A percentile compares a stretch with the other conserved stretches of the same genome.
These are phyloP conservation scores for Perca flavescens DNA, from an alignment of 2,113 vertebrate species.

Conservation along the genomic window DNA sequence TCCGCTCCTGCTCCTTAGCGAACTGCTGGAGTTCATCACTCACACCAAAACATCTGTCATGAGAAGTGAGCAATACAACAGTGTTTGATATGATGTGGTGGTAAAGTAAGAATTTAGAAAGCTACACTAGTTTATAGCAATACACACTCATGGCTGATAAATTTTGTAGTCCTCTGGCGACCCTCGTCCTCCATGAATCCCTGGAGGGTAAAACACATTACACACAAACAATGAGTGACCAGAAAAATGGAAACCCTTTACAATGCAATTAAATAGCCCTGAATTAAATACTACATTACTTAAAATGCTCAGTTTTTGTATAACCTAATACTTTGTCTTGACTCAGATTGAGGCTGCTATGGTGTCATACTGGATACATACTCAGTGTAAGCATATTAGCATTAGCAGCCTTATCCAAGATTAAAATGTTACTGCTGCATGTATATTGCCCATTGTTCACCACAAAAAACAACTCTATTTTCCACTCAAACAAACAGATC, in stretches of 20 bases:
- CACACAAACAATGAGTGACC: not conserved
- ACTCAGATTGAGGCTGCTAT: not conserved
- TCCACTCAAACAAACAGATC: not conserved
- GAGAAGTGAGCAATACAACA: not conserved
- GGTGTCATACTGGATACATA: too few species aligned
- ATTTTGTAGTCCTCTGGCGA: conserved; percentile 96
- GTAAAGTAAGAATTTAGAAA: not conserved
- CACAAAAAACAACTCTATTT: not conserved
- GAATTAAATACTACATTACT: too few species aligned
- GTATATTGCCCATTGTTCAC: not conserved
- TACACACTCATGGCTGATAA: conserved; percentile 89
- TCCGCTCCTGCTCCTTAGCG: conserved; percentile 91
- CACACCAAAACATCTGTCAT: conserved; percentile 86
- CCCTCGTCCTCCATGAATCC: conserved; percentile 98
- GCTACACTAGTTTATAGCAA: not conserved
- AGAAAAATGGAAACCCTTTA: not conserved
- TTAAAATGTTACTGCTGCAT: not conserved
- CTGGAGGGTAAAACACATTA: conserved; percentile 74
- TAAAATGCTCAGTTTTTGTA: not conserved
- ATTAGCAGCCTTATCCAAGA: not conserved
- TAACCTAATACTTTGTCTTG: not conserved
- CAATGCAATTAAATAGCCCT: not conserved
- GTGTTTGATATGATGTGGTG: not conserved
- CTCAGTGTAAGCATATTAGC: not conserved
- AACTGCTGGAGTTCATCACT: conserved; percentile 91